A percentile compares a stretch with the other conserved stretches of the same genome.
Evolutionary conservation across 1,140 invertebrate species (phyloP).

Genomic region (Nilaparvata lugens): DNA sequence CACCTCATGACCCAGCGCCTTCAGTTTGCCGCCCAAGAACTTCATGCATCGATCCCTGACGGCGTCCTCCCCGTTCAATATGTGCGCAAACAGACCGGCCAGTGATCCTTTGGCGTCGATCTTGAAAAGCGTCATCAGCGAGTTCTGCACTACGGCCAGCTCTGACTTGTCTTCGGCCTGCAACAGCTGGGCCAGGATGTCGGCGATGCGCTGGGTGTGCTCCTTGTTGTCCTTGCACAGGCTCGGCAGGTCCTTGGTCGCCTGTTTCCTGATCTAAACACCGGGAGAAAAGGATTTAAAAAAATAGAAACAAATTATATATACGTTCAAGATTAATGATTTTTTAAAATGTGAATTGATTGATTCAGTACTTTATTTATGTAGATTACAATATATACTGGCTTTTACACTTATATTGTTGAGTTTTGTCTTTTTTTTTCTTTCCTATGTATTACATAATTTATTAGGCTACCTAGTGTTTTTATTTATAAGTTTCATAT

Average conservation of each 20-base stretch:
- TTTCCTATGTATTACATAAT: no score
- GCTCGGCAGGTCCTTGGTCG: slow-evolving; percentile 84
- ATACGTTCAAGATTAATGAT: not conserved
- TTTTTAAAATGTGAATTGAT: not conserved
- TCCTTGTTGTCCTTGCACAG: slow-evolving; percentile 80
- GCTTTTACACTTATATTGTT: no score
- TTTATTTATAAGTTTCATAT: no score
- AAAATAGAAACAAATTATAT: slow-evolving; percentile 2
- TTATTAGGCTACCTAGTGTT: no score
- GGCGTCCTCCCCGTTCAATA: slow-evolving; percentile 64
- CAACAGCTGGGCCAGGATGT: slow-evolving; percentile 84
- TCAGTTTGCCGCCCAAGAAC: slow-evolving; percentile 76
- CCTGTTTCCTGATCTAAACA: slow-evolving; percentile 84
- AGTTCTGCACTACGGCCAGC: slow-evolving; percentile 66
- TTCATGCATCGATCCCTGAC: slow-evolving; percentile 81
- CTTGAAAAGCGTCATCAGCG: slow-evolving; percentile 51
- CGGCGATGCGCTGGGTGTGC: slow-evolving; percentile 76
- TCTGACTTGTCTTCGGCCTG: slow-evolving; percentile 76
- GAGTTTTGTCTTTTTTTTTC: no score
- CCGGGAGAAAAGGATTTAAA: slow-evolving; percentile 11
- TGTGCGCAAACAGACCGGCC: slow-evolving; percentile 78
- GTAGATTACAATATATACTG: no score
- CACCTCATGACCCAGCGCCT: slow-evolving; percentile 63
- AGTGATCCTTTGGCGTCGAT: slow-evolving; percentile 58
- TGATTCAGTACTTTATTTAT: no score